phyloP scores from a whole-genome alignment of 2,797 vertebrate species.

The Spinibarbus caldwelli region DNA sequence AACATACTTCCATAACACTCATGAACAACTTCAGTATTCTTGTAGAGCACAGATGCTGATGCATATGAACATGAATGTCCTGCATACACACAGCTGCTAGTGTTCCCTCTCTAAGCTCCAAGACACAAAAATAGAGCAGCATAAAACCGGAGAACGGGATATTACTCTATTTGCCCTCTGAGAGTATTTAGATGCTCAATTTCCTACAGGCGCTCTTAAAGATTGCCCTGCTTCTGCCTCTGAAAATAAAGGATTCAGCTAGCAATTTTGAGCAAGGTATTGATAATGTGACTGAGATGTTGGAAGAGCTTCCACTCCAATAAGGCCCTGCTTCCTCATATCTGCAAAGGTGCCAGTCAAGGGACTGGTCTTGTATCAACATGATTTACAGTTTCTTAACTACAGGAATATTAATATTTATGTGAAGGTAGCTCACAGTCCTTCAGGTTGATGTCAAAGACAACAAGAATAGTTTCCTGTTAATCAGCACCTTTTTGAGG shows the following conservation, averaged over 20 bases:
- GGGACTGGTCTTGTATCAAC: background rate
- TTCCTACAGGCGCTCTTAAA: background rate
- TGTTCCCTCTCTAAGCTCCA: background rate
- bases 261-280: background rate
- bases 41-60: conserved; percentile 7
- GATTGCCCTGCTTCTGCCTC: conserved; percentile 8
- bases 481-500: background rate
- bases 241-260: background rate
- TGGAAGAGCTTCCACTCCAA: background rate
- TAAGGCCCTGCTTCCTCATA: background rate
- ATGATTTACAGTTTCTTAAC: background rate
- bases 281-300: conserved; percentile 8
- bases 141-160: background rate
- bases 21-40: background rate
- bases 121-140: conserved; percentile 11
- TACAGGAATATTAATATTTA: conserved; percentile 5
- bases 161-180: conserved; percentile 19
- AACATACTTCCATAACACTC: background rate
- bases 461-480: background rate
- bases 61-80: background rate
- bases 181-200: conserved; percentile 10
- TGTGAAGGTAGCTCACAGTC: background rate
- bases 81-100: background rate
- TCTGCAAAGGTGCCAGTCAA: conserved; percentile 2
- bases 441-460: background rate